Base-by-base conservation (phyloP, 1,140 invertebrate genomes). In the Carcinoscorpius rotundicauda region DNA sequence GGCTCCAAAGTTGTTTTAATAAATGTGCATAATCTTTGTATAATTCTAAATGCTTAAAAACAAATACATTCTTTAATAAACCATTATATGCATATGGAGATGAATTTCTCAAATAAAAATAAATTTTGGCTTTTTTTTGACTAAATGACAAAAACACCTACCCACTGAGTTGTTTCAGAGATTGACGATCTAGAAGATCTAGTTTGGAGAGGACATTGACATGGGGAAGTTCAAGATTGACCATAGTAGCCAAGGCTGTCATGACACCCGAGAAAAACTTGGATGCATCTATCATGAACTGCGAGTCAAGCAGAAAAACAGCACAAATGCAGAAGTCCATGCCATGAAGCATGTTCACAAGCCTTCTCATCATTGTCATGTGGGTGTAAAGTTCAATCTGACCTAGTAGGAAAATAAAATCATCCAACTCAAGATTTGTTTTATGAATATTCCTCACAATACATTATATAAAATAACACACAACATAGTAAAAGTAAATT, bases 361-460 rank as follows among this genome's bases (percentile, higher is more conserved):
- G 77, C 69, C 87, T 83, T 69, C 83, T 83, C 76, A 98, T 93
- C 9, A 93, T 86, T 60, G 88, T 86, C 73, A 99, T 83, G 77
- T 99, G 96, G 51, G 93, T 97, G 76, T 98, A 99, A 0, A 99
- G 79, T 78, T 99, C 97, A 69, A 99, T 96, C 82, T 99, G 97
- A 4, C 97, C 80, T 81, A 63, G 29, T 70, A 67, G 55, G 63
- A 58, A 60, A n/a, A 52, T 65, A 70, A 9, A 62, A 58, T 29
- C 29, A 29, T 29, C 29, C 29, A 29, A 29, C 29, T 29, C 29
- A 29, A 29, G 29, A 29, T 29, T 29, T 29, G 29, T 29, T 2
- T 2, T 29, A 29, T 29, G 29, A 29, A 29, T 29, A 29, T 29
- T 29, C 29, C 29, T 29, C 2, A 29, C 29, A 29, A 29, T 29